phyloP scores from a whole-genome alignment of 2,797 vertebrate genomes.

The Rhabdomys pumilio region DNA sequence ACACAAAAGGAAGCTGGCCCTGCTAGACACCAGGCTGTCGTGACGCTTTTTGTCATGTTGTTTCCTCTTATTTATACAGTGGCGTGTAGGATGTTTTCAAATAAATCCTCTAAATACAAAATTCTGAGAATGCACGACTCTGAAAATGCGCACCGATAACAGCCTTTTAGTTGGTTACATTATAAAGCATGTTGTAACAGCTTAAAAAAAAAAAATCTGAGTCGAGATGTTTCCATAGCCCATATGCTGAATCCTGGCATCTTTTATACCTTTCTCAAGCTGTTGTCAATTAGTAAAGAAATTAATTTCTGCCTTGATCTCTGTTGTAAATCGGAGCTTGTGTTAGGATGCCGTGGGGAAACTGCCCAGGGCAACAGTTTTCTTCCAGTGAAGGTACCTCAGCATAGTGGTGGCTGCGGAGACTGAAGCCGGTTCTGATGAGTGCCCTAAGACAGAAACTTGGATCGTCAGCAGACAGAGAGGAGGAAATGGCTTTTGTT shows the following conservation, averaged over 20 bases:
- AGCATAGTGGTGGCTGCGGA: not conserved
- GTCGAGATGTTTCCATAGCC: slow-evolving; percentile 79
- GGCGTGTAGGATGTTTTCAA: slow-evolving; percentile 83
- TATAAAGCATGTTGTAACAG: slow-evolving; percentile 78
- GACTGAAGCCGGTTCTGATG: not conserved
- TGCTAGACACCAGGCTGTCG: slow-evolving; percentile 65
- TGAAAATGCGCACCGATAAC: slow-evolving; percentile 70
- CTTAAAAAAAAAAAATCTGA: slow-evolving; percentile 64
- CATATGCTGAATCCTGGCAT: slow-evolving; percentile 84
- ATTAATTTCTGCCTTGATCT: slow-evolving; percentile 78
- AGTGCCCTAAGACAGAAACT: slow-evolving; percentile 59
- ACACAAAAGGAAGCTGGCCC: slow-evolving; percentile 76
- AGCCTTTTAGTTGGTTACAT: slow-evolving; percentile 78
- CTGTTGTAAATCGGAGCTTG: not conserved
- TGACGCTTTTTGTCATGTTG: slow-evolving; percentile 84
- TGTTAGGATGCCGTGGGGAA: not conserved
- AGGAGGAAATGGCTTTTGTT: slow-evolving; percentile 86
- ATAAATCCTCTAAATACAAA: slow-evolving; percentile 84
- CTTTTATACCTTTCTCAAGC: slow-evolving; percentile 80
- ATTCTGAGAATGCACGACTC: slow-evolving; percentile 76
- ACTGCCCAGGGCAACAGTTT: not conserved
- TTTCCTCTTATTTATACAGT: slow-evolving; percentile 85
- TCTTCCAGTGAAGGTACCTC: not conserved
- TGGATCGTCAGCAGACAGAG: slow-evolving; percentile 80
- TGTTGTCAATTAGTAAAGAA: slow-evolving; percentile 82